Conservation (phyloP, 2,113 vertebrate species). For the Dunckerocampus dactyliophorus region DNA sequence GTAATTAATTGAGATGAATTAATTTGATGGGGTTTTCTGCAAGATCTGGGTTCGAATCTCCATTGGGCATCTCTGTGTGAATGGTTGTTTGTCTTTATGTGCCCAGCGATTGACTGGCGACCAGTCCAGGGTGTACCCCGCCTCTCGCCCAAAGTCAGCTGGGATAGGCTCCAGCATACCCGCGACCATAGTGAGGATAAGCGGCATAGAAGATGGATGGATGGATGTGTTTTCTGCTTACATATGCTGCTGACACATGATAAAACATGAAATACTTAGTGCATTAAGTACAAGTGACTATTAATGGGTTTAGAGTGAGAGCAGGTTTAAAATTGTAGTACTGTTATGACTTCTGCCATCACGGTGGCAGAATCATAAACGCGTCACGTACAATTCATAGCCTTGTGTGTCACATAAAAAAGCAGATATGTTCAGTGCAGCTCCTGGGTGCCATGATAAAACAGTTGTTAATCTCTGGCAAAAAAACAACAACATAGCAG, state of each 20-base stretch:
- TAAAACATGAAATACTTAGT: not conserved
- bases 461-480: slow-evolving; percentile 48
- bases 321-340: slow-evolving; percentile 3
- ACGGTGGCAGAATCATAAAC: slow-evolving; percentile 7
- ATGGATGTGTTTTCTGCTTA: no score
- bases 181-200: no score
- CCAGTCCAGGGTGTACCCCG: no score
- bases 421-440: not conserved
- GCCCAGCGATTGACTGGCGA: no score
- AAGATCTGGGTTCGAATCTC: no score
- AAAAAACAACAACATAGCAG: slow-evolving; percentile 23
- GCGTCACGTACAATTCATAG: slow-evolving; percentile 29
- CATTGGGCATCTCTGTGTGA: no score
- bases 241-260: not conserved
- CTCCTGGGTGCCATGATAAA: slow-evolving; percentile 37
- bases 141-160: no score
- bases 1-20: no score
- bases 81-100: no score
- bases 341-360: not conserved
- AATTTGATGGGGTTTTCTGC: no score
- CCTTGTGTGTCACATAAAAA: slow-evolving; percentile 8
- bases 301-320: not conserved
- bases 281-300: not conserved
- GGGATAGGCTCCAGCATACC: no score
- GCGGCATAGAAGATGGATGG: no score